These are phyloP conservation scores for Gryon sp. DNA, from an alignment of 1,140 invertebrate genomes.

Conservation along the genomic window DNA sequence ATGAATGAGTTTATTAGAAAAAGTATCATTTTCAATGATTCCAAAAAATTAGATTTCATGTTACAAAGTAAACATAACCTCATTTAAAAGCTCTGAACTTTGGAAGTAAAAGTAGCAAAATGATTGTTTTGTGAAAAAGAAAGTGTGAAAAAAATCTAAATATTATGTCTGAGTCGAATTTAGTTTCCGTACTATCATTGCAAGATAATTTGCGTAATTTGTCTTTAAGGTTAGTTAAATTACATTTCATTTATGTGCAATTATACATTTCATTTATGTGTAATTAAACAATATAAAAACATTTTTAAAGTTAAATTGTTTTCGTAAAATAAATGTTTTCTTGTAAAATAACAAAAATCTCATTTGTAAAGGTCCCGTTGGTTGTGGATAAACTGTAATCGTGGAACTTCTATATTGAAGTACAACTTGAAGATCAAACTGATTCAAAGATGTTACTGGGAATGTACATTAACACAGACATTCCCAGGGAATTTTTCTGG, in stretches of 20 bases:
- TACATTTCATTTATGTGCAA: not conserved
- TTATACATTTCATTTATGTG: not conserved
- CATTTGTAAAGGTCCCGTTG: slow-evolving; percentile 82
- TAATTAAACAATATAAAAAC: slow-evolving; percentile 8
- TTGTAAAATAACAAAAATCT: too few species aligned
- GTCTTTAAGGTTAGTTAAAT: slow-evolving; percentile 81
- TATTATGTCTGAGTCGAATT: slow-evolving; percentile 69
- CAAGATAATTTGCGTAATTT: slow-evolving; percentile 86
- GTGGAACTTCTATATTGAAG: slow-evolving; percentile 92
- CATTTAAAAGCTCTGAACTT: too few species aligned
- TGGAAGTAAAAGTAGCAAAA: too few species aligned
- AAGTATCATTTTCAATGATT: too few species aligned
- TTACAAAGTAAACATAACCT: too few species aligned
- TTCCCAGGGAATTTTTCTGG: slow-evolving; percentile 99
- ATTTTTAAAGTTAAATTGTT: too few species aligned
- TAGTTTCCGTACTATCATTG: slow-evolving; percentile 84
- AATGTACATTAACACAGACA: slow-evolving; percentile 96
- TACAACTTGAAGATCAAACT: slow-evolving; percentile 98
- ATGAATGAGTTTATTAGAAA: too few species aligned
- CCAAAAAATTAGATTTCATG: too few species aligned
- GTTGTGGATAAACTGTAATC: slow-evolving; percentile 95
- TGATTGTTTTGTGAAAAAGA: too few species aligned
- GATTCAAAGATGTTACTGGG: slow-evolving; percentile 97
- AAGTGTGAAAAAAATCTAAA: too few species aligned
- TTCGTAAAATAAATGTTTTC: not conserved